Evolutionary conservation across 30 jellyfish, hydroid and myxozoan species (phyloP), one percentile per base, ranked within the genome.

Genomic region (Pseudorhiza aurosa): DNA sequence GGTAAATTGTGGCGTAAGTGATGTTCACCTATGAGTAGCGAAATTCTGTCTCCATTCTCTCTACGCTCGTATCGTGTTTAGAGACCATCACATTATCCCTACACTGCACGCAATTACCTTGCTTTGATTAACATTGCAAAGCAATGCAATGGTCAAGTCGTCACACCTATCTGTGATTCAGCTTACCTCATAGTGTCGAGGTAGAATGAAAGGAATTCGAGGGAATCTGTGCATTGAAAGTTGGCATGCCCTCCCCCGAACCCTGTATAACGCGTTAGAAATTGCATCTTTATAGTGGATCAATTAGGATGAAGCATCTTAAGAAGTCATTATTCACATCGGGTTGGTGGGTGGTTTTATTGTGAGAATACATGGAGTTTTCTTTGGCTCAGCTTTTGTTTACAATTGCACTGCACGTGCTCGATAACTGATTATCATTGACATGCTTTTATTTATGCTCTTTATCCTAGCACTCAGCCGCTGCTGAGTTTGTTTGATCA

Each of bases 201-300:
- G n/a, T n/a, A n/a, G n/a, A n/a, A n/a, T n/a, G n/a, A n/a, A n/a
- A n/a, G 60, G 60, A 12, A 4, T 46, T 46, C 19, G 19, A 4
- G 60, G 60, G n/a, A n/a, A n/a, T 21, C 1, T 21, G 0, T 1
- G 37, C 67, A 53, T 53, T 53, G 5, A 21, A 21, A 53, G 1
- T 53, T 4, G 36, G 67, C 1, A 53, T 53, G 37, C 67, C 33
- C 67, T 53, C 67, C 67, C 67, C 24, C 24, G 67, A 53, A 53
- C 22, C 36, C 4, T 2, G 4, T 53, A 1, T 8, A 53, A 53
- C 8, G 35, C 24, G 5, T 53, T 14, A 3, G 24, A 17, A 4
- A 53, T 53, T 53, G 67, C 35, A 1, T 18, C 1, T 8, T 53
- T 1, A 53, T 53, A 1, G 14, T 6, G 67, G 67, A 53, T 53